Evolutionary conservation across 1,140 invertebrate genomes (phyloP).

Genomic region (Holotrichia oblita): DNA sequence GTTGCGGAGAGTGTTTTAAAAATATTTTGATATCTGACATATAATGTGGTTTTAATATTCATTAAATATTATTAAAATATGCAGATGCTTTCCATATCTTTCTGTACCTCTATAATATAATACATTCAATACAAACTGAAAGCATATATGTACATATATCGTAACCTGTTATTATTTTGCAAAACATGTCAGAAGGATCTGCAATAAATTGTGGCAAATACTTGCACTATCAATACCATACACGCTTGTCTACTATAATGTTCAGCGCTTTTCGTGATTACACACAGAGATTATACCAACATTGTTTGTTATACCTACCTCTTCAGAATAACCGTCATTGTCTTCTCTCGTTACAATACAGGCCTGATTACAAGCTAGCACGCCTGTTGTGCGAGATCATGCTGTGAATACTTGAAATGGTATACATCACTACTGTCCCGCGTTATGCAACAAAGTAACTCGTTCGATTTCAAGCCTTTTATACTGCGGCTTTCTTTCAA

Average conservation of each 20-base stretch:
- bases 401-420: constrained; percentile 25
- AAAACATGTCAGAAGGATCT: too few species aligned
- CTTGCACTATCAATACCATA: background rate
- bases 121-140: too few species aligned
- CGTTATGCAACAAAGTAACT: constrained; percentile 23
- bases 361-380: constrained; percentile 23
- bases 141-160: too few species aligned
- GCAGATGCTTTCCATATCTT: too few species aligned
- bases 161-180: too few species aligned
- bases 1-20: too few species aligned
- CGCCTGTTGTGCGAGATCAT: constrained; percentile 22
- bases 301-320: constrained; percentile 25
- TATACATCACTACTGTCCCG: background rate
- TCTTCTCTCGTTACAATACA: constrained; percentile 21
- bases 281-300: constrained; percentile 14
- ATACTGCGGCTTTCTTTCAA: background rate
- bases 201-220: background rate
- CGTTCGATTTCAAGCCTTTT: constrained; percentile 23
- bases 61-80: too few species aligned
- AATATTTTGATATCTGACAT: too few species aligned
- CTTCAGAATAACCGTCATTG: background rate
- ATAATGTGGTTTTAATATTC: too few species aligned
- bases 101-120: too few species aligned
- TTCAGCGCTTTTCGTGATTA: constrained; percentile 17
- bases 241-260: background rate